These are phyloP conservation scores for Pipistrellus pygmaeus DNA, from an alignment of 2,797 vertebrate species.

Conservation along the genomic window DNA sequence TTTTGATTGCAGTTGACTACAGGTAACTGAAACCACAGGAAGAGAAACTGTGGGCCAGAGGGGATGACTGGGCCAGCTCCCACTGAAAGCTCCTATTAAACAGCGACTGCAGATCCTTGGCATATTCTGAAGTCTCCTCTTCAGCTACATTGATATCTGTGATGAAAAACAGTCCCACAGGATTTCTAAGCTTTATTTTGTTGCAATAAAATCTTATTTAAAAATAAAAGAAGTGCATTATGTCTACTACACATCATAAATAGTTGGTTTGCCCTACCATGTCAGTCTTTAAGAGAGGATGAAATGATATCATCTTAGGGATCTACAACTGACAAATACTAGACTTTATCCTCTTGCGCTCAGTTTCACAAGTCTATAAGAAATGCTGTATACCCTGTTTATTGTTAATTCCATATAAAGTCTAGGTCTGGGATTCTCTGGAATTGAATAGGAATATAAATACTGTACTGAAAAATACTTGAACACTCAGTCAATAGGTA, in stretches of 20 bases:
- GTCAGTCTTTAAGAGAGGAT: neutral
- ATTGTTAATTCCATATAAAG: neutral
- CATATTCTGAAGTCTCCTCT: neutral
- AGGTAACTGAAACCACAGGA: neutral
- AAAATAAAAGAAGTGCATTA: slow-evolving; percentile 1
- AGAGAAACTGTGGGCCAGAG: neutral
- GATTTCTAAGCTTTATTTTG: neutral
- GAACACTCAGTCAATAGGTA: neutral
- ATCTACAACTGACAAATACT: neutral
- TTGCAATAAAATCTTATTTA: slow-evolving; percentile 12
- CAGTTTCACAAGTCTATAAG: neutral
- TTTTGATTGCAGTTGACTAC: neutral
- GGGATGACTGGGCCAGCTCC: neutral
- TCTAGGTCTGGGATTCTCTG: neutral
- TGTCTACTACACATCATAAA: slow-evolving; percentile 1
- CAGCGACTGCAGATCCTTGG: neutral
- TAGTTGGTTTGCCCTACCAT: neutral
- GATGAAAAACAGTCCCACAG: neutral
- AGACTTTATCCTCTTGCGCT: neutral
- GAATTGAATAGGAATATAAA: neutral
- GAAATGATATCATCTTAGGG: neutral
- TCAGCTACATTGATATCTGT: neutral
- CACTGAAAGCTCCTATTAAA: neutral
- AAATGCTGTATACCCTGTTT: neutral
- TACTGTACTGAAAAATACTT: neutral